phyloP scores from a whole-genome alignment of 2,113 vertebrate genomes.

The Neotragus pygmaeus region DNA sequence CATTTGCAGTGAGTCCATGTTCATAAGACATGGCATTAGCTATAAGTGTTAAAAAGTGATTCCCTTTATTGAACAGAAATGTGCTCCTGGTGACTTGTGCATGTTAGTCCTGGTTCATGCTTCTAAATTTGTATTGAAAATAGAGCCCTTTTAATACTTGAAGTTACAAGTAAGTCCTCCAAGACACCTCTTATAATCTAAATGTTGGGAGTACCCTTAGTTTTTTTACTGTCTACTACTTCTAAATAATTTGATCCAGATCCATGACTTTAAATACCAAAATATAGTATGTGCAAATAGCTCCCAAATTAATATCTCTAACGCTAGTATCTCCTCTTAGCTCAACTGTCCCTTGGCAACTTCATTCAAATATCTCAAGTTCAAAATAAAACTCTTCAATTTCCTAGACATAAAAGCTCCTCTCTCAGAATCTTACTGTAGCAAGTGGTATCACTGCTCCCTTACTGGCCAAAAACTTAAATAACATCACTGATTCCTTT shows the following conservation, averaged over 20 bases:
- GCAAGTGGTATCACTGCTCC: background rate
- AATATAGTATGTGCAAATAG: background rate
- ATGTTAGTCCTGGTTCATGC: background rate
- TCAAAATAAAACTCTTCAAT: background rate
- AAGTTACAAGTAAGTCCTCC: background rate
- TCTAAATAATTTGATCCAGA: background rate
- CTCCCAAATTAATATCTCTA: background rate
- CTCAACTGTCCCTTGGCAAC: background rate
- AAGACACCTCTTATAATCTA: background rate
- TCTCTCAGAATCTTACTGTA: background rate
- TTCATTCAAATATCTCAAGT: background rate
- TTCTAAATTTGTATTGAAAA: conserved; percentile 5
- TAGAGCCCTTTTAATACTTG: background rate
- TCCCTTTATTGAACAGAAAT: conserved; percentile 2
- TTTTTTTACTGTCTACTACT: background rate
- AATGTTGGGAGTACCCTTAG: background rate
- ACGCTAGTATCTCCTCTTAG: background rate
- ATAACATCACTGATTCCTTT: background rate
- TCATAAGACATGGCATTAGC: background rate
- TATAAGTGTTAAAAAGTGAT: background rate
- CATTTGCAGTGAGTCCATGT: background rate
- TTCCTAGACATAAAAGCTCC: background rate
- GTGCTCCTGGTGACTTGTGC: background rate
- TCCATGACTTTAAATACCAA: background rate
- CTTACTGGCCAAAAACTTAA: background rate